Conservation (phyloP, 1,140 invertebrate genomes). For the Cyrtorhinus lividipennis region DNA sequence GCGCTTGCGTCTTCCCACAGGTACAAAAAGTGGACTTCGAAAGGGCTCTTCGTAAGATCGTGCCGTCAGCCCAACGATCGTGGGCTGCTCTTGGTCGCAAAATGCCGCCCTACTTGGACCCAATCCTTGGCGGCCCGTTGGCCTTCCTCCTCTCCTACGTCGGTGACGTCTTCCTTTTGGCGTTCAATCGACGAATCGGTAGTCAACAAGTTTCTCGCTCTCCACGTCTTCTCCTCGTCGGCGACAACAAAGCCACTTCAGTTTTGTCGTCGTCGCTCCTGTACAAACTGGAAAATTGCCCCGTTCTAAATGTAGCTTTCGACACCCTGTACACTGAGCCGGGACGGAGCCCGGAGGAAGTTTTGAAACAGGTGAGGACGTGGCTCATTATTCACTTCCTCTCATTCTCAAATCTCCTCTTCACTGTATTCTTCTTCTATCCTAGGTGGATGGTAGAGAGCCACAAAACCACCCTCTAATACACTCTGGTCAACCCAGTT, state of each 20-base stretch:
- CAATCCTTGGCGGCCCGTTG: conserved; percentile 38
- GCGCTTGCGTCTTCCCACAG: too few species aligned
- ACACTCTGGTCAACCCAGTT: too few species aligned
- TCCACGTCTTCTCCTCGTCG: conserved; percentile 31
- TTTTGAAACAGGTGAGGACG: conserved; percentile 51
- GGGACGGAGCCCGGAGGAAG: conserved; percentile 62
- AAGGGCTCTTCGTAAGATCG: conserved; percentile 45
- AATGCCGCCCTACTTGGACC: conserved; percentile 39
- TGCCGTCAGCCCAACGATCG: conserved; percentile 53
- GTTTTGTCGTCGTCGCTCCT: conserved; percentile 66
- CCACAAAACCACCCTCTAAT: too few species aligned
- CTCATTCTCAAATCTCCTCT: too few species aligned
- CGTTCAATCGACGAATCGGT: conserved; percentile 24
- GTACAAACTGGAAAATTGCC: conserved; percentile 64
- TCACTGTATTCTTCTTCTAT: too few species aligned
- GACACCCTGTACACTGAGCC: conserved; percentile 53
- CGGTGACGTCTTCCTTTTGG: conserved; percentile 42
- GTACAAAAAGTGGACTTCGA: conserved; percentile 49
- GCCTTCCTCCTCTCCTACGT: conserved; percentile 34
- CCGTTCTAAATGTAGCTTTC: conserved; percentile 61
- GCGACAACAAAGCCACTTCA: conserved; percentile 42
- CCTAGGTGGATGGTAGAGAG: too few species aligned
- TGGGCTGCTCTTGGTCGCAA: conserved; percentile 38
- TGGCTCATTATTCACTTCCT: neutral
- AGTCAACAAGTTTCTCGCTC: conserved; percentile 36